These are phyloP conservation scores for Drosophila greeni DNA, from an alignment of 2,888 invertebrate species.

Conservation along the genomic window DNA sequence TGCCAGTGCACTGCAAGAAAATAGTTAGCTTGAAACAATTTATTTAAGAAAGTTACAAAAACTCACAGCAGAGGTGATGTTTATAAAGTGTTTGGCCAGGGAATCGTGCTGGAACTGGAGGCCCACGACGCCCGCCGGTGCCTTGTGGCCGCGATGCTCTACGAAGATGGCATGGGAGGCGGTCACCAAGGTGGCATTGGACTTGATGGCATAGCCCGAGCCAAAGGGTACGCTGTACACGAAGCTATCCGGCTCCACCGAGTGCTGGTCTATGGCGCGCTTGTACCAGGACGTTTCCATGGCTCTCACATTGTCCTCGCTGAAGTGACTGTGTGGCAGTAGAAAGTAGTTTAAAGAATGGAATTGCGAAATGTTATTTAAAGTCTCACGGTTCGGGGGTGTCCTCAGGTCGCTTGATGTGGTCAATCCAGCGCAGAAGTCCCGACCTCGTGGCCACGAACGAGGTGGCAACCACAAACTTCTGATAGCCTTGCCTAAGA, in stretches of 20 bases:
- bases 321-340: conserved; percentile 85
- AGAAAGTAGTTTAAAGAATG: background rate
- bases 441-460: conserved; percentile 96
- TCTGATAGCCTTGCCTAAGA: conserved; percentile 90
- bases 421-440: conserved; percentile 91
- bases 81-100: conserved; percentile 90
- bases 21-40: background rate
- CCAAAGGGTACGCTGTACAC: conserved; percentile 86
- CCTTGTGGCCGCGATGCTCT: conserved; percentile 88
- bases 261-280: conserved; percentile 92
- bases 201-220: conserved; percentile 79
- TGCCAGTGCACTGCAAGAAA: conserved; percentile 81
- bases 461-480: conserved; percentile 89
- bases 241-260: conserved; percentile 92
- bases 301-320: conserved; percentile 87
- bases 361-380: background rate
- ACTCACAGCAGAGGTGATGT: conserved; percentile 91
- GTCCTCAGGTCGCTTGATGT: conserved; percentile 81
- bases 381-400: conserved; percentile 84
- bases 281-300: conserved; percentile 95
- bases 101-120: conserved; percentile 91
- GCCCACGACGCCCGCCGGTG: conserved; percentile 95
- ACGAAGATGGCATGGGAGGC: conserved; percentile 95
- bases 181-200: conserved; percentile 85
- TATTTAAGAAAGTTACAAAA: accelerated